A percentile compares a stretch with the other conserved stretches of the same genome.
These are phyloP conservation scores for Bombyx mandarina DNA, from an alignment of 1,140 invertebrate species.

Conservation along the genomic window DNA sequence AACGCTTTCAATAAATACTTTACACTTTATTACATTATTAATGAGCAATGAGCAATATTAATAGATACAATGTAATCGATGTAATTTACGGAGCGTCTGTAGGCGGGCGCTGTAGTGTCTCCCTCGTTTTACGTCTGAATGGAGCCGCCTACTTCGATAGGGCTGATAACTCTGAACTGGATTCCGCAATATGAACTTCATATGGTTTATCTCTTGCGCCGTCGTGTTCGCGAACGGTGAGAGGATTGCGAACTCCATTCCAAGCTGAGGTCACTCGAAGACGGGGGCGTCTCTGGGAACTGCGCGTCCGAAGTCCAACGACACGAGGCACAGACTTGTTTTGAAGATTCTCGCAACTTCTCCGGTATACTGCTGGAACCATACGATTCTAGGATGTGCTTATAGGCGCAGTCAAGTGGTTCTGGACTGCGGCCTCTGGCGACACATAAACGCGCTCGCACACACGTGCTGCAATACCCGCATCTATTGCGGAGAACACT, in stretches of 20 bases:
- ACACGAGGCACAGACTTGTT: slow-evolving; percentile 46
- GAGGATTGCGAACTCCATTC: slow-evolving; percentile 59
- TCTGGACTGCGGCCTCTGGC: slow-evolving; percentile 54
- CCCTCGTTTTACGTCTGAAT: neutral
- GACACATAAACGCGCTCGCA: slow-evolving; percentile 46
- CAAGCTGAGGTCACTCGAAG: slow-evolving; percentile 53
- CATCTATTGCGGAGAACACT: slow-evolving; percentile 50
- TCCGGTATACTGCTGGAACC: slow-evolving; percentile 17
- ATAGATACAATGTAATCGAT: too few relatives aligned
- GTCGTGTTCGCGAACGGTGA: slow-evolving; percentile 35
- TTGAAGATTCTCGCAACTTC: slow-evolving; percentile 34
- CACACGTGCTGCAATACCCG: slow-evolving; percentile 59
- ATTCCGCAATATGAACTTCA: neutral
- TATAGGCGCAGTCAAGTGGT: slow-evolving; percentile 55
- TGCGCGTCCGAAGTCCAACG: slow-evolving; percentile 63
- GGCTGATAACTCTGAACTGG: slow-evolving; percentile 5
- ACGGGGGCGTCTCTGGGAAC: slow-evolving; percentile 60
- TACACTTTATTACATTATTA: too few relatives aligned
- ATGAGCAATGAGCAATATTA: too few relatives aligned
- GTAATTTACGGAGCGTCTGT: too few relatives aligned
- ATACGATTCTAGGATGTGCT: slow-evolving; percentile 60
- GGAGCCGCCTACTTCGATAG: slow-evolving; percentile 6
- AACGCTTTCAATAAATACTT: too few relatives aligned
- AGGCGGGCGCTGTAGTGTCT: too few relatives aligned
- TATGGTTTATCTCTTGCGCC: slow-evolving; percentile 49